These are phyloP conservation scores for Theonella swinhoei DNA, from an alignment of 37 sponge, comb jelly and placozoan species.

Conservation along the genomic window DNA sequence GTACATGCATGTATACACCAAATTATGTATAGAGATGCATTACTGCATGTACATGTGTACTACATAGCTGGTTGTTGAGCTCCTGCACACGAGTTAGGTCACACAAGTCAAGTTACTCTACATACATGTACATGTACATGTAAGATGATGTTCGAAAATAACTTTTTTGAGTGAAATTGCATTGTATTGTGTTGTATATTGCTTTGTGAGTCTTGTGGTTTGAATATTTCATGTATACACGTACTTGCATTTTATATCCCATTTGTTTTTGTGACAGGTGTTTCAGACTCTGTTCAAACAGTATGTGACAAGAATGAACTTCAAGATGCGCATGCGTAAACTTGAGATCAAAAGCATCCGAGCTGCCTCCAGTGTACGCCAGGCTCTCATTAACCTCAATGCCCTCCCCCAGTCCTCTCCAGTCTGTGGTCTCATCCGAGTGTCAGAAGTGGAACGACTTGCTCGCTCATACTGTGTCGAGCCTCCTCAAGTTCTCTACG, in stretches of 20 bases:
- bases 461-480: constrained; percentile 47
- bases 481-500: constrained; percentile 48
- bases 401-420: constrained; percentile 64
- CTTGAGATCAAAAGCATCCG: constrained; percentile 65
- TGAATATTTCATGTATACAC: too few species aligned
- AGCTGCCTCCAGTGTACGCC: constrained; percentile 56
- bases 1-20: too few species aligned
- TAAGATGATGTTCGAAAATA: too few species aligned
- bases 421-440: constrained; percentile 67
- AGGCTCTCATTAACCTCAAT: constrained; percentile 55
- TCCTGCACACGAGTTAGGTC: too few species aligned
- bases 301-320: constrained; percentile 69
- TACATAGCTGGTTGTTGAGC: too few species aligned
- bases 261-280: constrained; percentile 22
- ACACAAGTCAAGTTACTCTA: too few species aligned
- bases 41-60: not conserved
- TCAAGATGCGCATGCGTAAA: constrained; percentile 79
- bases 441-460: constrained; percentile 45
- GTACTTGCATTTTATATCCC: not conserved
- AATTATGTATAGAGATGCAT: too few species aligned
- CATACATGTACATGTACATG: too few species aligned
- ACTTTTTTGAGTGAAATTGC: too few species aligned
- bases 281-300: constrained; percentile 54
- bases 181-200: too few species aligned
- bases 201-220: too few species aligned